These are phyloP conservation scores for Elegia similella DNA, from an alignment of 2,888 invertebrate genomes.

Conservation along the genomic window DNA sequence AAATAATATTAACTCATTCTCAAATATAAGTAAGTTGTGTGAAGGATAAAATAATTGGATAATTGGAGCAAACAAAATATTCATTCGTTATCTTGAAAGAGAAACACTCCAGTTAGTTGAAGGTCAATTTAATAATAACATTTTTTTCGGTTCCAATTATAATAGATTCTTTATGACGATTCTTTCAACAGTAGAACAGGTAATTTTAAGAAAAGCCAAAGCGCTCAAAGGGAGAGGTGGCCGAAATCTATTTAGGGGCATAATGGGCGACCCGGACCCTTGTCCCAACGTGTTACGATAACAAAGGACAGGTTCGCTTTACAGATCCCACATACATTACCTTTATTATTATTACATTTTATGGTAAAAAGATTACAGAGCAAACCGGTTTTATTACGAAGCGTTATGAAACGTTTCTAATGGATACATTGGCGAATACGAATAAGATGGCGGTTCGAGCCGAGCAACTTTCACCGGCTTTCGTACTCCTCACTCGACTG, in stretches of 20 bases:
- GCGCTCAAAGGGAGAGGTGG: conserved; percentile 42
- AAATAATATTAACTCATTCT: neutral
- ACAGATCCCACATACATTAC: conserved; percentile 55
- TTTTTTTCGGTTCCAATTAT: neutral
- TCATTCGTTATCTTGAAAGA: neutral
- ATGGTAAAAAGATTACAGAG: conserved; percentile 23
- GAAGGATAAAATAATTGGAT: neutral
- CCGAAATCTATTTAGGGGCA: conserved; percentile 53
- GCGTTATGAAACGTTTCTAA: conserved; percentile 71
- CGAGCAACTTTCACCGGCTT: conserved; percentile 71
- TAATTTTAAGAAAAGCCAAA: conserved; percentile 49
- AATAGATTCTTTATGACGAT: neutral
- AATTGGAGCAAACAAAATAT: neutral
- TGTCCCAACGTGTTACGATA: conserved; percentile 43
- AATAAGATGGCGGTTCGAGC: conserved; percentile 37
- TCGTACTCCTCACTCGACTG: conserved; percentile 49
- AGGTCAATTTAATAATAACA: neutral
- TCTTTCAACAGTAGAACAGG: conserved; percentile 36
- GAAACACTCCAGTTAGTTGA: neutral
- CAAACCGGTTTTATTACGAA: conserved; percentile 65
- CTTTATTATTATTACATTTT: conserved; percentile 56
- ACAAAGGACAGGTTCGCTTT: conserved; percentile 58
- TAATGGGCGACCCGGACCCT: conserved; percentile 49
- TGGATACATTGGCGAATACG: conserved; percentile 65
- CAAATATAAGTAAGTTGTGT: neutral